Base-by-base conservation (phyloP, 2,888 invertebrate genomes). In the Cantharis lateralis region DNA sequence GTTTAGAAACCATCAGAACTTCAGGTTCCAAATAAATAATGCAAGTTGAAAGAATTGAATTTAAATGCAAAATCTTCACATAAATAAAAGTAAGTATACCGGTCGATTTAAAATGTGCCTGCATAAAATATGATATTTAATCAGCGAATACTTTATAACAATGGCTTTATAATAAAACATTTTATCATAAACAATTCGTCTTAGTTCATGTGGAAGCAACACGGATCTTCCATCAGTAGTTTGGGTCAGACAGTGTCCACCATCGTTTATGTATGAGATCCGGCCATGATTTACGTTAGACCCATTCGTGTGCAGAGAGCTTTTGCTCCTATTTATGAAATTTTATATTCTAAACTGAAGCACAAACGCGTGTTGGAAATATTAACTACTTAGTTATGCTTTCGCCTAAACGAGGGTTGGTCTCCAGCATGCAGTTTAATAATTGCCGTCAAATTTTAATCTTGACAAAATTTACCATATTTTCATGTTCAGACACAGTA, bases 141-240 rank as follows among this genome's bases (percentile, higher is more conserved):
- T 48, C 48, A 48, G n/a, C 48, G 48, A 24, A 66, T 66, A 66
- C 64, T 66, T 66, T 66, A 66, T 20, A 66, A 66, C 64, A 66
- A 66, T 66, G 18, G 20, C 24, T 66, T 66, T 24, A 24, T 66
- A 66, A 66, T 66, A 66, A 66, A 66, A 66, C 20, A 20, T 66
- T 66, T 66, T 20, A 66, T 18, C 20, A 10, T 66, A 48, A 62
- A 64, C 84, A 80, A 85, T 86, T 83, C 83, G 84, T 86, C 85
- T 85, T 85, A 82, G 83, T 85, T 83, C 83, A 81, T 79, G 81
- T 80, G 79, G 78, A 79, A 82, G 82, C 80, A 84, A 85, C 85
- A 84, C 83, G 84, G 82, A 83, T 84, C 83, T 84, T 85, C 85
- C 84, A 86, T 85, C 85, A 84, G 83, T 74, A 80, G 81, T 76